A percentile compares a stretch with the other conserved stretches of the same genome.
Evolutionary conservation across 2,113 vertebrate genomes (phyloP).

Genomic region (Triplophysa siluroides): DNA sequence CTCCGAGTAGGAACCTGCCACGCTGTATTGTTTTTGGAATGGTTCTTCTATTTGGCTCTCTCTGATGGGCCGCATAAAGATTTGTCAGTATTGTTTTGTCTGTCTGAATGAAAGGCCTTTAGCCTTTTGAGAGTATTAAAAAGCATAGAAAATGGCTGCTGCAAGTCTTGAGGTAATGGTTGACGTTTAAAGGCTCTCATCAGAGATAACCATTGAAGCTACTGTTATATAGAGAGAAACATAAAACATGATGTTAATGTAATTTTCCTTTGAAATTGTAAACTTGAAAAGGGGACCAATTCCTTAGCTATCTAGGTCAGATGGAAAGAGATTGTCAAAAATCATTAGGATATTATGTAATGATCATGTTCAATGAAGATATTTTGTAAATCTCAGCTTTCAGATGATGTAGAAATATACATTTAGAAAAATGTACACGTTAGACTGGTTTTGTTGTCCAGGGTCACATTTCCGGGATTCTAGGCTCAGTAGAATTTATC

Average conservation of each 20-base stretch:
- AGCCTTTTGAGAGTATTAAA: slow-evolving; percentile 13
- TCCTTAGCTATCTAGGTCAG: not conserved
- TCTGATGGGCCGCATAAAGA: not conserved
- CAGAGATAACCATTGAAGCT: not conserved
- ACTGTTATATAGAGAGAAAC: not conserved
- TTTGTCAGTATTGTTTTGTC: not conserved
- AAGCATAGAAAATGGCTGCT: slow-evolving; percentile 27
- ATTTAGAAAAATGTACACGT: too few relatives aligned
- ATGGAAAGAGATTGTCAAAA: not conserved
- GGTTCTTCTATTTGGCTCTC: slow-evolving; percentile 5
- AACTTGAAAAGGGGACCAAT: slow-evolving; percentile 9
- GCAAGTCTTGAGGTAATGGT: slow-evolving; percentile 13
- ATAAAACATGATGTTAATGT: not conserved
- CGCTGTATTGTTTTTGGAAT: slow-evolving; percentile 33
- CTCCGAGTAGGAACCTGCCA: slow-evolving; percentile 39
- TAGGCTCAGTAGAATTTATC: not conserved
- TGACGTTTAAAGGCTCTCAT: slow-evolving; percentile 25
- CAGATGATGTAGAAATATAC: too few relatives aligned
- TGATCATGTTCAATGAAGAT: too few relatives aligned
- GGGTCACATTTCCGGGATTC: not conserved
- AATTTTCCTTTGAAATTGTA: slow-evolving; percentile 15
- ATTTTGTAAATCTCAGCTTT: too few relatives aligned
- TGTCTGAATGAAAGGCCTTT: slow-evolving; percentile 10
- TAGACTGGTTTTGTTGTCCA: too few relatives aligned
- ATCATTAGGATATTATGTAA: too few relatives aligned